Percentiles rank a stretch among this genome's conserved stretches.
Conservation (phyloP, 1,140 invertebrate species). For the Phymorhynchus buccinoides region DNA sequence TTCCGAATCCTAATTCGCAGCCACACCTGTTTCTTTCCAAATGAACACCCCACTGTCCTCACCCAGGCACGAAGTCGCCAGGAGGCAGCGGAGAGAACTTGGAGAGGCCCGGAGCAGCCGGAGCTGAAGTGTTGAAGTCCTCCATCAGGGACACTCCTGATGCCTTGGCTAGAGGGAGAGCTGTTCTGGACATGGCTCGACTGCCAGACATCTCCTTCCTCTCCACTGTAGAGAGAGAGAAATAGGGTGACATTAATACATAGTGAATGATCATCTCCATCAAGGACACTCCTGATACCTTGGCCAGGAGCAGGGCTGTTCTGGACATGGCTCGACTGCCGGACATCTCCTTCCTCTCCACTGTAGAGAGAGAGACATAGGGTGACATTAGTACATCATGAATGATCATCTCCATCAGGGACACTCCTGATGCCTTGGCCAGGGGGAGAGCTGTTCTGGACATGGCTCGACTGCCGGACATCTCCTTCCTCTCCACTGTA, state of each 20-base stretch:
- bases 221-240: not conserved
- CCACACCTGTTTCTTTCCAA: too few species aligned
- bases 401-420: too few species aligned
- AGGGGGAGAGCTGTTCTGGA: too few species aligned
- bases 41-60: too few species aligned
- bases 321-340: slow-evolving; percentile 56
- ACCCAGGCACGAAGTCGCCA: too few species aligned
- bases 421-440: too few species aligned
- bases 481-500: too few species aligned
- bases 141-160: slow-evolving; percentile 64
- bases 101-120: not conserved
- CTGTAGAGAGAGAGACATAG: not conserved
- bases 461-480: too few species aligned
- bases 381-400: too few species aligned
- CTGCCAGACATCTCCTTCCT: slow-evolving; percentile 37
- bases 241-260: too few species aligned
- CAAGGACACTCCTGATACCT: slow-evolving; percentile 65
- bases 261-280: too few species aligned
- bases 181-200: slow-evolving; percentile 59
- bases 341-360: slow-evolving; percentile 20
- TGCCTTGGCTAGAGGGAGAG: slow-evolving; percentile 65
- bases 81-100: slow-evolving; percentile 33
- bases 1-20: too few species aligned
- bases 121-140: slow-evolving; percentile 53
- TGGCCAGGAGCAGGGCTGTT: slow-evolving; percentile 64